Conservation (phyloP, 1,140 invertebrate genomes). For the Bilobella aurantiaca region DNA sequence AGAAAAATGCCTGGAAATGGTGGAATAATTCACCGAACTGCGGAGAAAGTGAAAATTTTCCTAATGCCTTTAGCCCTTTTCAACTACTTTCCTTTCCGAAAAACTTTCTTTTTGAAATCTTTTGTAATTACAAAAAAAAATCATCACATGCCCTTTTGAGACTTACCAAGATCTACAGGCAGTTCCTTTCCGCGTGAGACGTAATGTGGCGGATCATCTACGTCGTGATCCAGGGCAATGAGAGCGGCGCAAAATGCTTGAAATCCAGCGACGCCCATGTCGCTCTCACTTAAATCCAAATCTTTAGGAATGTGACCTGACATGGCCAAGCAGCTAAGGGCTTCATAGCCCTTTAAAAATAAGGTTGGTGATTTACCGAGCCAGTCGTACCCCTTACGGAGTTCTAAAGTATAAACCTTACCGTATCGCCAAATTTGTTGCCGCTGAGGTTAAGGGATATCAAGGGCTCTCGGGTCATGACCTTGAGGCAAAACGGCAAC, state of each 20-base stretch:
- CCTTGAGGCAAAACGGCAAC: background rate
- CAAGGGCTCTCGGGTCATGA: conserved; percentile 8
- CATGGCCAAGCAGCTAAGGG: conserved; percentile 11
- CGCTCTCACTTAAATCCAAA: conserved; percentile 18
- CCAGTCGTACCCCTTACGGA: no score
- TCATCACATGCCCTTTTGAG: no score
- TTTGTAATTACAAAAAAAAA: no score
- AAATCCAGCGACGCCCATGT: conserved; percentile 10
- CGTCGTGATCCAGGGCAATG: conserved; percentile 15
- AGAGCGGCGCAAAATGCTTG: conserved; percentile 14
- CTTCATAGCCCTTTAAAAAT: conserved; percentile 11
- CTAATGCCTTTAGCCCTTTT: no score
- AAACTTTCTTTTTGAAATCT: no score
- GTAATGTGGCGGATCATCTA: background rate
- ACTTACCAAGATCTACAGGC: conserved; percentile 7
- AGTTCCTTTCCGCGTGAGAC: background rate
- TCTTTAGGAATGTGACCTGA: conserved; percentile 5
- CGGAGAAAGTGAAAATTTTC: no score
- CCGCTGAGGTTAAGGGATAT: conserved; percentile 11
- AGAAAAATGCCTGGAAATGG: no score
- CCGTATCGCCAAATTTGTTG: conserved; percentile 16
- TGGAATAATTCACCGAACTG: no score
- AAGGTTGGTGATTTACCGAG: background rate
- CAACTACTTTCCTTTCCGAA: no score
- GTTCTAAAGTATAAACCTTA: background rate